Percentiles rank a stretch among this genome's conserved stretches.
Conservation (phyloP, 2,113 vertebrate species). For the Columbina picui region DNA sequence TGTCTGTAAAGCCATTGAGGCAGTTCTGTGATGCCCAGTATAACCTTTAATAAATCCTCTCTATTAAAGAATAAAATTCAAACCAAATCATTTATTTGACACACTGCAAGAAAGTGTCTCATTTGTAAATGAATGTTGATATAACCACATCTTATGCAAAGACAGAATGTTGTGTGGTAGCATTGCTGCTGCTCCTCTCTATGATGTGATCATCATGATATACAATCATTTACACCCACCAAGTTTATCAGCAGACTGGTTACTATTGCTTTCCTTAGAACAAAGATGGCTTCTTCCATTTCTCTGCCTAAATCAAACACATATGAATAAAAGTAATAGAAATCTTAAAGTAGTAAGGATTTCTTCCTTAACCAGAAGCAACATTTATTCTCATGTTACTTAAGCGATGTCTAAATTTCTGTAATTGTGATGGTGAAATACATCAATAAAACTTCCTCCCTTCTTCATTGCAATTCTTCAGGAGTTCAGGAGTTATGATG, state of each 20-base stretch:
- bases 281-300: neutral
- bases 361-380: neutral
- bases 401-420: neutral
- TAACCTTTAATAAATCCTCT: neutral
- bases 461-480: neutral
- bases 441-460: neutral
- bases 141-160: neutral
- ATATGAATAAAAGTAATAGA: neutral
- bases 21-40: neutral
- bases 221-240: neutral
- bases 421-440: neutral
- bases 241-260: neutral
- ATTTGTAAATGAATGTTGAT: neutral
- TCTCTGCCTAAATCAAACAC: neutral
- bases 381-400: neutral
- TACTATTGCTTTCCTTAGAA: neutral
- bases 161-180: neutral
- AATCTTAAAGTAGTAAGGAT: neutral
- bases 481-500: neutral
- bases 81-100: neutral
- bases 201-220: neutral
- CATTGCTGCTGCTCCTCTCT: neutral
- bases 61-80: neutral
- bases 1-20: neutral
- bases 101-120: neutral